These are phyloP conservation scores for Xiphophorus hellerii DNA, from an alignment of 2,113 vertebrate genomes.

Conservation along the genomic window DNA sequence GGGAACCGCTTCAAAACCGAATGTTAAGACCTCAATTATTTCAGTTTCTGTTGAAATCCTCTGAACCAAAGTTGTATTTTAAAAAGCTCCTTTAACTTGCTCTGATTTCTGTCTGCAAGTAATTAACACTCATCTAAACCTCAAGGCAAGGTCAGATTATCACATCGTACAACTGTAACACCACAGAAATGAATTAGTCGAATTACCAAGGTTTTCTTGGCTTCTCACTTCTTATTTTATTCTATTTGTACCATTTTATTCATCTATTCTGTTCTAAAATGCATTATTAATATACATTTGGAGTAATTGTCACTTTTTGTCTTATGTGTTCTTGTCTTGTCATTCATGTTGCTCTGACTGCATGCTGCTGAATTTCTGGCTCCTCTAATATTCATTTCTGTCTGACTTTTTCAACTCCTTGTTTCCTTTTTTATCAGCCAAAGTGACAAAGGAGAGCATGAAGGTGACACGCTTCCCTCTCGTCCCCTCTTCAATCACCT, in stretches of 20 bases:
- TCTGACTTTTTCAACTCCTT: neutral
- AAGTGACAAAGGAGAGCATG: conserved; percentile 12
- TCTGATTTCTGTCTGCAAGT: neutral
- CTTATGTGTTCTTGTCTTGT: neutral
- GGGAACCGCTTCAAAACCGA: neutral
- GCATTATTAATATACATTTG: neutral
- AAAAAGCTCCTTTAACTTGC: neutral
- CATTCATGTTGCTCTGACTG: neutral
- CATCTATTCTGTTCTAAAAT: neutral
- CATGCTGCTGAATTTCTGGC: neutral
- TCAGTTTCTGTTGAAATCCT: neutral
- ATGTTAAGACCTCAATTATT: conserved; percentile 1
- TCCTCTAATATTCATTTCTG: neutral
- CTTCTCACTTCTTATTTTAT: neutral
- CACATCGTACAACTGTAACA: neutral
- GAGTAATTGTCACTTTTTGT: neutral
- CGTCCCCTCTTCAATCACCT: conserved; percentile 31
- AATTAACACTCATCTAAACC: neutral
- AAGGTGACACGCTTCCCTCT: conserved; percentile 31
- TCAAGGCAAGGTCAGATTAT: neutral
- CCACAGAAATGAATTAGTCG: neutral
- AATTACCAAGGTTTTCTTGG: neutral
- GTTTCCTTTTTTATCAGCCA: neutral
- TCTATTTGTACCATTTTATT: neutral
- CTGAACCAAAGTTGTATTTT: neutral